phyloP scores from a whole-genome alignment of 2,797 vertebrate genomes.

The Enteromius paludinosus region DNA sequence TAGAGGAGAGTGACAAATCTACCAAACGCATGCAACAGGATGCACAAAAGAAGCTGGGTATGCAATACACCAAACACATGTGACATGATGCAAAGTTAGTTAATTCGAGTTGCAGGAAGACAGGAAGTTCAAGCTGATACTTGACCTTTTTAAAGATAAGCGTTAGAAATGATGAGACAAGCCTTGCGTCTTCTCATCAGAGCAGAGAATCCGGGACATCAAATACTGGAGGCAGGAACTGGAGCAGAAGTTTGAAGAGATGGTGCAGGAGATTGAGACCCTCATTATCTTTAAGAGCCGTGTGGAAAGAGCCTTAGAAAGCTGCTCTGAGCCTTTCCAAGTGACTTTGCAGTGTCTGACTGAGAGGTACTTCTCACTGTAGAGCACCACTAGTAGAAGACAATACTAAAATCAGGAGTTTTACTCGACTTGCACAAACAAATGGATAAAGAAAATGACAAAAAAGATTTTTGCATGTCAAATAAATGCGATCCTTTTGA shows the following conservation, averaged over 20 bases:
- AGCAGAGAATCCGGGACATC: conserved; percentile 85
- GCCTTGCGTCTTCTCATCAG: conserved; percentile 68
- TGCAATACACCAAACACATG: conserved; percentile 26
- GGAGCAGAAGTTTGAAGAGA: conserved; percentile 84
- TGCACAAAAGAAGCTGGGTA: conserved; percentile 86
- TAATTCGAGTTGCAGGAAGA: background rate
- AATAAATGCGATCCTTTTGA: background rate
- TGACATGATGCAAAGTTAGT: background rate
- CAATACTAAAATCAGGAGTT: background rate
- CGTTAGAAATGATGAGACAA: background rate
- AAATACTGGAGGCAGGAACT: conserved; percentile 89
- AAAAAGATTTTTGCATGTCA: background rate
- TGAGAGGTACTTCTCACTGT: conserved; percentile 78
- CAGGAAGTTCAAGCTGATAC: background rate
- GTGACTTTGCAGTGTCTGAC: conserved; percentile 81
- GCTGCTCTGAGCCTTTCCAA: conserved; percentile 78
- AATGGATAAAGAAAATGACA: background rate
- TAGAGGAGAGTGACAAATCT: conserved; percentile 81
- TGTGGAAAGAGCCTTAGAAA: conserved; percentile 82
- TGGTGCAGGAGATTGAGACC: conserved; percentile 79
- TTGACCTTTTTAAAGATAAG: background rate
- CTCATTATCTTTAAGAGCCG: conserved; percentile 78
- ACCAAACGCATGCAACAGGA: conserved; percentile 82
- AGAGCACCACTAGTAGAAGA: background rate
- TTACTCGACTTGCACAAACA: background rate